phyloP scores from a whole-genome alignment of 2,797 vertebrate genomes.

The Silurus aristotelis region DNA sequence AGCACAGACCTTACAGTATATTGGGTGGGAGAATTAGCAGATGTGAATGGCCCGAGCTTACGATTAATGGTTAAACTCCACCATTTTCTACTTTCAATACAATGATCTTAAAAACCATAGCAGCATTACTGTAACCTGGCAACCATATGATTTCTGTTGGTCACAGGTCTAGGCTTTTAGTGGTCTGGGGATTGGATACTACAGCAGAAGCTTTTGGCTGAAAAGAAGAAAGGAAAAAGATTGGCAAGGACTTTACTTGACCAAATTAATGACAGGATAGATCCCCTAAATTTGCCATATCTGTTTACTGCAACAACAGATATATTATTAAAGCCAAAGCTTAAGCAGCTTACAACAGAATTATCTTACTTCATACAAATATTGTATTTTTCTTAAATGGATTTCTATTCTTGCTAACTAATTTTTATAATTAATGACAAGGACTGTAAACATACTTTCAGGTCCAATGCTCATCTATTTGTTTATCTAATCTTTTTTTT shows the following conservation, averaged over 20 bases:
- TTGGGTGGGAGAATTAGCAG: slow-evolving; percentile 48
- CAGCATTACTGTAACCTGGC: slow-evolving; percentile 50
- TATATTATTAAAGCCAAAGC: background rate
- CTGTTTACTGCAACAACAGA: slow-evolving; percentile 2
- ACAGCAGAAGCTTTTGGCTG: slow-evolving; percentile 10
- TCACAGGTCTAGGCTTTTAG: slow-evolving; percentile 27
- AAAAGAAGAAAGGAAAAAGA: background rate
- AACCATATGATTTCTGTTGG: slow-evolving; percentile 39
- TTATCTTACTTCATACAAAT: background rate
- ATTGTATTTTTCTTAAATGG: background rate
- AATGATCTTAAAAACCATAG: slow-evolving; percentile 33
- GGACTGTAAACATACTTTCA: background rate
- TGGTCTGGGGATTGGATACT: slow-evolving; percentile 14
- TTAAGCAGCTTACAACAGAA: slow-evolving; percentile 18
- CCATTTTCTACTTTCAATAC: slow-evolving; percentile 26
- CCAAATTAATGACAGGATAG: background rate
- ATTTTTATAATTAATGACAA: slow-evolving; percentile 4
- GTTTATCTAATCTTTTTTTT: background rate
- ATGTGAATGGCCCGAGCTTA: slow-evolving; percentile 38
- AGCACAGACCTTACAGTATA: background rate
- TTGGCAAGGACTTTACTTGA: slow-evolving; percentile 2
- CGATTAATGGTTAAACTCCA: slow-evolving; percentile 53
- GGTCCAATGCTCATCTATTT: background rate
- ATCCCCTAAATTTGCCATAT: background rate
- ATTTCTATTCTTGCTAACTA: background rate